Base-by-base conservation (phyloP, 2,797 vertebrate genomes). In the Gymnocypris eckloni region DNA sequence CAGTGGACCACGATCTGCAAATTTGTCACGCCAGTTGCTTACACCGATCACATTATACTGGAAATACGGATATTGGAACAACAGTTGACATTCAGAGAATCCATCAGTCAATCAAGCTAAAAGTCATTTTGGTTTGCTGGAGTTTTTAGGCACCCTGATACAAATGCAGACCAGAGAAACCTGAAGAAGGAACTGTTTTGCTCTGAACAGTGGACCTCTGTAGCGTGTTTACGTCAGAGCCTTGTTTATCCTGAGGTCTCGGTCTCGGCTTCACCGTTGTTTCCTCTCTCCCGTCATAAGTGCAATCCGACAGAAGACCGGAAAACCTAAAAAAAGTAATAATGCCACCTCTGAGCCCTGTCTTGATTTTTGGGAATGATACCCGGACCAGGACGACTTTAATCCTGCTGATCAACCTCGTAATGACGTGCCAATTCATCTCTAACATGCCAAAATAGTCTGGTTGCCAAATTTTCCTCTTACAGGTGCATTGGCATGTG, bases 381-480 rank as follows among this genome's bases (percentile, higher is more conserved):
- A 52, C 43, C 22, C 22, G 3, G 83, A 84, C 76, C 75, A 79
- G 73, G 75, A 78, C 25, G 39, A 78, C 50, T 70, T 52, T 56
- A 79, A 84, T 71, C 83, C 66, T 69, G 13, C 66, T 69, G 76
- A 72, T 79, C 76, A 85, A 72, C 66, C 66, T 79, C 76, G 33
- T 61, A 79, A 56, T 72, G 76, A 79, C 54, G 50, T 82, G 84
- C 87, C 89, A 87, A 78, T 73, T 81, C 66, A 81, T 85, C 79
- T 86, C 72, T 66, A 64, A 69, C n/a, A 73, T 90, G 87, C 87
- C 89, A 90, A 90, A 88, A 84, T 45, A 52, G 61, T 88, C 82
- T 52, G 86, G 84, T 88, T 88, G 86, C 87, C 86, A 90, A 86
- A 88, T 88, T 76, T 76, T 86, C 66, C 77, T 83, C 84, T 52